phyloP scores from a whole-genome alignment of 2,888 invertebrate species.

The Sarcophaga caerulescens region DNA sequence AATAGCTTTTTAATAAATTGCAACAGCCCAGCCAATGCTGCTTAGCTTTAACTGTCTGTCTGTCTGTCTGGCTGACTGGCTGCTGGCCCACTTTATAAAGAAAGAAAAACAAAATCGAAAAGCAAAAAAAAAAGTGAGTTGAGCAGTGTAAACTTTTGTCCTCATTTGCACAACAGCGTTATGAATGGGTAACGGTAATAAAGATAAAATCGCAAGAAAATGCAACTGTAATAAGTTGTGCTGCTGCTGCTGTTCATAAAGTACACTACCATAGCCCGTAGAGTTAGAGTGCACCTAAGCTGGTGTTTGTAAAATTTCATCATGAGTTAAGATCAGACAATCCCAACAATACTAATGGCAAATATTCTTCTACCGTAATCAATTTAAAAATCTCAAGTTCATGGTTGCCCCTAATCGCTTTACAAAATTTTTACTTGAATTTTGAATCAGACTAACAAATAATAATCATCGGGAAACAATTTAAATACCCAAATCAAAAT shows the following conservation, averaged over 20 bases:
- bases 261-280: too few relatives aligned
- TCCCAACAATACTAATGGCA: too few relatives aligned
- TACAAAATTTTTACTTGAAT: too few relatives aligned
- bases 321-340: too few relatives aligned
- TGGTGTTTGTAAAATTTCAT: too few relatives aligned
- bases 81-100: conserved; percentile 42
- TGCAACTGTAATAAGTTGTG: conserved; percentile 35
- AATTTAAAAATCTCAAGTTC: too few relatives aligned
- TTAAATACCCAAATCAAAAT: too few relatives aligned
- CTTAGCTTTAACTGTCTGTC: background rate
- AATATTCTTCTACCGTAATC: too few relatives aligned
- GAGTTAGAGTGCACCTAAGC: too few relatives aligned
- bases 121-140: conserved; percentile 6
- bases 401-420: too few relatives aligned
- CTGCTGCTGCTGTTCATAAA: background rate
- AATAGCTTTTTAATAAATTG: conserved; percentile 19
- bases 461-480: too few relatives aligned
- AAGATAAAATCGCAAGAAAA: conserved; percentile 43
- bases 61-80: background rate
- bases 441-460: too few relatives aligned
- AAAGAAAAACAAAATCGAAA: background rate
- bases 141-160: conserved; percentile 51
- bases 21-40: conserved; percentile 21
- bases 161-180: conserved; percentile 44
- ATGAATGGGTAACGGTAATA: conserved; percentile 44